These are phyloP conservation scores for Lasioglossum oenotherae DNA, from an alignment of 2,888 invertebrate species.

Conservation along the genomic window DNA sequence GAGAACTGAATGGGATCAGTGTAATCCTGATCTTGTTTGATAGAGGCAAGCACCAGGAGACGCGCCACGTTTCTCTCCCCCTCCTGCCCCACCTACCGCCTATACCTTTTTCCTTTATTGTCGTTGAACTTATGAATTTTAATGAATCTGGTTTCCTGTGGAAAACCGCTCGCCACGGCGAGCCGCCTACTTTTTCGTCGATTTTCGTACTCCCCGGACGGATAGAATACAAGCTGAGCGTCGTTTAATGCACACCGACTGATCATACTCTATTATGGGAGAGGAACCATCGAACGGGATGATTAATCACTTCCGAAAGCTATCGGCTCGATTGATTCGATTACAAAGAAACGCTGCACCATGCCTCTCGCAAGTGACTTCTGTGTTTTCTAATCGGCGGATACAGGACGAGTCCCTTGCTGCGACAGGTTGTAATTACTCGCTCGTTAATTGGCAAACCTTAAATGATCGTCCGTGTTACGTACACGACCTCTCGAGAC, in stretches of 20 bases:
- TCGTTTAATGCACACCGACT: not conserved
- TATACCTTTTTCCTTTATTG: slow-evolving; percentile 1
- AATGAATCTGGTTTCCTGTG: slow-evolving; percentile 38
- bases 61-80: not conserved
- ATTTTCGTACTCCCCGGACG: not conserved
- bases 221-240: not conserved
- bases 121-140: slow-evolving; percentile 42
- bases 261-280: not conserved
- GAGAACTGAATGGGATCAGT: slow-evolving; percentile 16
- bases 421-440: not conserved
- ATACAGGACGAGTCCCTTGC: not conserved
- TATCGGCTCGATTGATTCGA: not conserved
- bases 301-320: not conserved
- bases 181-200: not conserved
- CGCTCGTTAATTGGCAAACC: not conserved
- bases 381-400: not conserved
- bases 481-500: not conserved
- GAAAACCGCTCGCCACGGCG: slow-evolving; percentile 5
- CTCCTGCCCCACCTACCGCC: not conserved
- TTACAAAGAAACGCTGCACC: not conserved
- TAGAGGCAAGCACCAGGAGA: slow-evolving; percentile 7
- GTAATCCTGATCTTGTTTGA: slow-evolving; percentile 47
- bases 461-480: not conserved
- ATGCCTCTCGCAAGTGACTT: not conserved
- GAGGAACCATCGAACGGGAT: not conserved